Evolutionary conservation across 2,113 vertebrate genomes (phyloP).

Genomic region (Epinephelus fuscoguttatus): DNA sequence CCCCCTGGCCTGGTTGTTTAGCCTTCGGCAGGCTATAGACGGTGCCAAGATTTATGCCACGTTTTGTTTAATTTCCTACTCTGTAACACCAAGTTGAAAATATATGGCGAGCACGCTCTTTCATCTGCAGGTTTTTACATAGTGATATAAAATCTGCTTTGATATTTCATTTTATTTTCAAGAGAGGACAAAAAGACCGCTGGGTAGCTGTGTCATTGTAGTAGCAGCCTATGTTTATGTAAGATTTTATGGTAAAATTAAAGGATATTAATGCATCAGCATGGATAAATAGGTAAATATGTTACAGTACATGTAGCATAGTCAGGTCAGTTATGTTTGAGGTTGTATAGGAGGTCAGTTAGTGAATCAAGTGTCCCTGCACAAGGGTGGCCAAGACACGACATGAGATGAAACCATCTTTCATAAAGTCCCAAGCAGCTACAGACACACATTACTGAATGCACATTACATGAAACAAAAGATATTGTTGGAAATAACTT

Average conservation of each 20-base stretch:
- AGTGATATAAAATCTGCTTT: slow-evolving; percentile 18
- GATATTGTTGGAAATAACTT: too few species aligned
- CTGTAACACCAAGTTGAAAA: slow-evolving; percentile 19
- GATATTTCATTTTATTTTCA: slow-evolving; percentile 24
- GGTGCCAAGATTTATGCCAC: slow-evolving; percentile 29
- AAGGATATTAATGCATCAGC: not conserved
- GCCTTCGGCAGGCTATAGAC: not conserved
- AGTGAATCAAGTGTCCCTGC: too few species aligned
- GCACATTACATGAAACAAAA: too few species aligned
- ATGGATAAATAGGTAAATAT: too few species aligned
- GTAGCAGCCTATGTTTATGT: not conserved
- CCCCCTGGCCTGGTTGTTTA: slow-evolving; percentile 10
- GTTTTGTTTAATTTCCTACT: slow-evolving; percentile 37
- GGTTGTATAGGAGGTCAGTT: too few species aligned
- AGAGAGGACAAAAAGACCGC: not conserved
- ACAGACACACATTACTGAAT: too few species aligned
- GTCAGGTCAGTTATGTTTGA: too few species aligned
- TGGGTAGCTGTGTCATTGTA: not conserved
- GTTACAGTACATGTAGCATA: too few species aligned
- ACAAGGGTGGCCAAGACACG: too few species aligned
- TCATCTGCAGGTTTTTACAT: slow-evolving; percentile 10
- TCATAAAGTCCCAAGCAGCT: too few species aligned
- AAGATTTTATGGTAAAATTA: not conserved
- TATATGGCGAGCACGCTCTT: slow-evolving; percentile 13
- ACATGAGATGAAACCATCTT: too few species aligned